These are phyloP conservation scores for Drosophila multiciliata DNA, from an alignment of 2,888 invertebrate genomes.

Conservation along the genomic window DNA sequence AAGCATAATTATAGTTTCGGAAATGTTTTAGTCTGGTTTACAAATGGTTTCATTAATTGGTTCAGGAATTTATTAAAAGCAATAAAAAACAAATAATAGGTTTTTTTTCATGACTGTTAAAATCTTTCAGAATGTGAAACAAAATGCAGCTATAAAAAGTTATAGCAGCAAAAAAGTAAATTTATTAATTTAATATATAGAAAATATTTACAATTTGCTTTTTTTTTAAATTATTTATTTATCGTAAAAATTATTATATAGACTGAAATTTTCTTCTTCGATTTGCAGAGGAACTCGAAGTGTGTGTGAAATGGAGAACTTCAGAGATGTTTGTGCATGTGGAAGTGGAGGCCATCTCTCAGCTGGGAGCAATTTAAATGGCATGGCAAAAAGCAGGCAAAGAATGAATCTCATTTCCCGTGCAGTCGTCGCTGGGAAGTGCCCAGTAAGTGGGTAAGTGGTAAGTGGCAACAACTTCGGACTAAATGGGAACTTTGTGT, in stretches of 20 bases:
- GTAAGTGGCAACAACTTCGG: conserved; percentile 57
- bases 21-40: conserved; percentile 11
- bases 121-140: background rate
- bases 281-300: background rate
- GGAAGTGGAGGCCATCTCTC: conserved; percentile 26
- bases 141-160: background rate
- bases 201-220: no score
- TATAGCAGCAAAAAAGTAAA: no score
- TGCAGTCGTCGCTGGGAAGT: conserved; percentile 59
- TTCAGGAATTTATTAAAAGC: background rate
- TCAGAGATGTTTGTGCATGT: background rate
- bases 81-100: background rate
- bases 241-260: background rate
- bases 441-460: conserved; percentile 44
- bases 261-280: background rate
- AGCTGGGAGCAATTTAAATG: conserved; percentile 38
- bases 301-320: background rate
- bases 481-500: conserved; percentile 72
- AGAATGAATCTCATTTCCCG: conserved; percentile 75
- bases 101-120: no score
- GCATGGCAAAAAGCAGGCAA: conserved; percentile 45
- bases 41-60: conserved; percentile 23
- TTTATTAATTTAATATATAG: no score
- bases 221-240: background rate
- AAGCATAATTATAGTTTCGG: conserved; percentile 31